phyloP scores from a whole-genome alignment of 2,797 vertebrate species.

The Gallirallus australis region DNA sequence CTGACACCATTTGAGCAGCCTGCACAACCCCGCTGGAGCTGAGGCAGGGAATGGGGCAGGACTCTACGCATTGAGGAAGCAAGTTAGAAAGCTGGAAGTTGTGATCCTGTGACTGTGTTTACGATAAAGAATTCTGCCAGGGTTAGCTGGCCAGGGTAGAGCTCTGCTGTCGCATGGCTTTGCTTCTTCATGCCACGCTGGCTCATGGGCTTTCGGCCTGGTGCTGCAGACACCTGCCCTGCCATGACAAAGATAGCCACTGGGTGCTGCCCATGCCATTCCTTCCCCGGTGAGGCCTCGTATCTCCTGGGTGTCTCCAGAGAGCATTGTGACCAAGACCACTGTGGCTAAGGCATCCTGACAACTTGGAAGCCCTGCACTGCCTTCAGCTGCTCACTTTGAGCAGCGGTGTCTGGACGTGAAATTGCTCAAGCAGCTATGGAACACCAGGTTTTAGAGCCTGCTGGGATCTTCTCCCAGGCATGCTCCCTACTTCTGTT shows the following conservation, averaged over 20 bases:
- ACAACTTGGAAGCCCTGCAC: neutral
- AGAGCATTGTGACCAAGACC: neutral
- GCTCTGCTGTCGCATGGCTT: neutral
- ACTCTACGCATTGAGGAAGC: neutral
- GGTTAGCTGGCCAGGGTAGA: neutral
- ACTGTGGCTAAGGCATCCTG: neutral
- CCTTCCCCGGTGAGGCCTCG: neutral
- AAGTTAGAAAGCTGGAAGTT: neutral
- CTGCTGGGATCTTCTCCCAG: fast-evolving
- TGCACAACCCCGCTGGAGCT: neutral
- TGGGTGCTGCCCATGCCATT: neutral
- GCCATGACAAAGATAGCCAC: neutral
- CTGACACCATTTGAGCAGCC: neutral
- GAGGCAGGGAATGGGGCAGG: neutral
- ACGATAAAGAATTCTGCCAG: neutral
- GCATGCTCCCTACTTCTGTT: neutral
- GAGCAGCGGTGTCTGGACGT: neutral
- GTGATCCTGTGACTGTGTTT: neutral
- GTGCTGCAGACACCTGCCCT: neutral
- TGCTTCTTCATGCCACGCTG: neutral
- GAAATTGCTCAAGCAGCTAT: neutral
- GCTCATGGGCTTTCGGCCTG: fast-evolving
- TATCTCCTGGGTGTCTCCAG: neutral
- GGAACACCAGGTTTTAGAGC: neutral
- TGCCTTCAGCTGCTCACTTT: neutral